Evolutionary conservation across 2,113 vertebrate species (phyloP).

Genomic region (Nothocercus nigrocapillus): DNA sequence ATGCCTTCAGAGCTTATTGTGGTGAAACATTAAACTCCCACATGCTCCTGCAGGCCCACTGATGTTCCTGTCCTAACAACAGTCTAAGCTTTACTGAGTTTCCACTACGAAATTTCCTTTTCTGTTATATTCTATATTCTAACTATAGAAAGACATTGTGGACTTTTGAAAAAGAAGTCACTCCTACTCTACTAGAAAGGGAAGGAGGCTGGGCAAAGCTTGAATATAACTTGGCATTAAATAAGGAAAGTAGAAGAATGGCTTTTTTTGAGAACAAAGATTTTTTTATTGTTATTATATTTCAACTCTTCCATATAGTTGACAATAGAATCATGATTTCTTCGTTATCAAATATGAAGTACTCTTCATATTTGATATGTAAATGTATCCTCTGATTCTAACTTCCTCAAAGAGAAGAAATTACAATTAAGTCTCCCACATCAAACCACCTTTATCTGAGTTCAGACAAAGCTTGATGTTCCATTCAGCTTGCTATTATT

Average conservation of each 20-base stretch:
- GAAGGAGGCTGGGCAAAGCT: not conserved
- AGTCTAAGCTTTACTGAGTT: not conserved
- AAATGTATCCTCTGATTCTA: not conserved
- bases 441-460: not conserved
- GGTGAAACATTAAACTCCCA: not conserved
- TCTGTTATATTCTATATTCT: not conserved
- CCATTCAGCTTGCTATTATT: not conserved
- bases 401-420: not conserved
- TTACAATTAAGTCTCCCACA: not conserved
- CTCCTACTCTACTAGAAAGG: not conserved
- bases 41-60: not conserved
- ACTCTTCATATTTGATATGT: too few species aligned
- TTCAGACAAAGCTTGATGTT: not conserved
- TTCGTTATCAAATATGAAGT: not conserved
- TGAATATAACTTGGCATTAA: not conserved
- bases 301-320: not conserved
- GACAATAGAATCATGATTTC: not conserved
- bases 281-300: not conserved
- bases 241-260: not conserved
- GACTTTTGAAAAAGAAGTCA: not conserved
- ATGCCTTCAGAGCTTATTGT: not conserved
- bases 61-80: not conserved
- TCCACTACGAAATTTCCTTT: not conserved
- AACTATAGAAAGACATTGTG: not conserved
- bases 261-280: not conserved